Base-by-base conservation (phyloP, 2,888 invertebrate genomes). In the Abrostola triplasia region DNA sequence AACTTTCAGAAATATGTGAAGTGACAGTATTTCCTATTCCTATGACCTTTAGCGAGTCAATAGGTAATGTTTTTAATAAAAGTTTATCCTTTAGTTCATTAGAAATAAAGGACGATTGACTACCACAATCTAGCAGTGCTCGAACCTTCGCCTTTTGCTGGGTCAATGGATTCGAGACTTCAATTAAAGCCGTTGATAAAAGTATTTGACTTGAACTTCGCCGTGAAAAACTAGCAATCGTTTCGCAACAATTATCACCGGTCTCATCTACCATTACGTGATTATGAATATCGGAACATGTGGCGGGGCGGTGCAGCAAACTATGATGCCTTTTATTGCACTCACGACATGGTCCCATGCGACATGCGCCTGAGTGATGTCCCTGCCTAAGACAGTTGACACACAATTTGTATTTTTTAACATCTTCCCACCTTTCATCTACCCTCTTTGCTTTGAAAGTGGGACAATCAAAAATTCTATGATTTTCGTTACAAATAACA, bases 381-480 rank as follows among this genome's bases (percentile, higher is more conserved):
- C 79, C 80, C 7, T 69, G 71, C 35, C 77, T 56, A 0, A 79
- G 50, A 12, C 79, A 80, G 42, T 79, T 77, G 0, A 12, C 0
- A 49, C 77, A 80, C 35, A 80, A 51, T 41, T 80, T 78, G 7
- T 59, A 69, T 49, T 64, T 68, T 0, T 12, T 24, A 0, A 75
- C 67, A 36, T 68, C 65, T 6, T 6, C 8, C n/a, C 65, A 9
- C 13, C 55, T 42, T 10, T 69, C 69, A 8, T 73, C 38, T 8
- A 77, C 35, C 4, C 37, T 44, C 24, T 75, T 79, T 0, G 71
- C 35, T 12, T 71, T 72, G 36, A 79, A 81, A 0, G 49, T 64
- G 0, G 67, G 68, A 59, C 79, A 81, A 44, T 77, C 75, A 59
- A 73, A 79, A 42, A 82, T 80, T 52, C 47, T 72, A 40, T 81